These are phyloP conservation scores for Xylocampa areola DNA, from an alignment of 2,888 invertebrate species.

Conservation along the genomic window DNA sequence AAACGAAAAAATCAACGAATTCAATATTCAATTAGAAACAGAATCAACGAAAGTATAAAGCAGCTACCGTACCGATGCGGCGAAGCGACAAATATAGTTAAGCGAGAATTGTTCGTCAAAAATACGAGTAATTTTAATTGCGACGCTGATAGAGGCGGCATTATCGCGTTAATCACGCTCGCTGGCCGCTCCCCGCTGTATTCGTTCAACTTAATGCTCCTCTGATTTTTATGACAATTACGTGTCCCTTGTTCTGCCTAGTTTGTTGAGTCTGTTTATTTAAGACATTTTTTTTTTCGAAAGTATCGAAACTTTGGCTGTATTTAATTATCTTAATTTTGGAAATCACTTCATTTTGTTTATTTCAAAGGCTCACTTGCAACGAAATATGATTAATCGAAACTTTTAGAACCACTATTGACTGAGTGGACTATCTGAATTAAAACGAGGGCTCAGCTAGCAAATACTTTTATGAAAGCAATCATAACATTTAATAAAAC, in stretches of 20 bases:
- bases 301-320: not conserved
- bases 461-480: too few species aligned
- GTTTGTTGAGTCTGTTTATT: conserved; percentile 37
- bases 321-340: not conserved
- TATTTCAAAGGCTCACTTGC: too few species aligned
- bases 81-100: conserved; percentile 73
- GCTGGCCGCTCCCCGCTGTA: conserved; percentile 51
- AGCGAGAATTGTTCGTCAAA: conserved; percentile 71
- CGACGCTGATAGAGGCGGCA: conserved; percentile 65
- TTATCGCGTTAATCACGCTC: conserved; percentile 75
- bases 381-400: too few species aligned
- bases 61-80: conserved; percentile 50
- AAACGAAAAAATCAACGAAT: conserved; percentile 23
- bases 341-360: too few species aligned
- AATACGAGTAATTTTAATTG: conserved; percentile 84
- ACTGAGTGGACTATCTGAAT: too few species aligned
- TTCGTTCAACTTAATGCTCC: conserved; percentile 53
- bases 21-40: conserved; percentile 37
- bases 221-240: conserved; percentile 65
- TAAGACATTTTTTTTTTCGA: conserved; percentile 9
- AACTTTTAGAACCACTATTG: too few species aligned
- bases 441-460: too few species aligned
- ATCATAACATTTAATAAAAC: too few species aligned
- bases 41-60: conserved; percentile 50
- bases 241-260: conserved; percentile 47